phyloP scores from a whole-genome alignment of 1,140 invertebrate genomes.

The Lysiphlebus fabarum region DNA sequence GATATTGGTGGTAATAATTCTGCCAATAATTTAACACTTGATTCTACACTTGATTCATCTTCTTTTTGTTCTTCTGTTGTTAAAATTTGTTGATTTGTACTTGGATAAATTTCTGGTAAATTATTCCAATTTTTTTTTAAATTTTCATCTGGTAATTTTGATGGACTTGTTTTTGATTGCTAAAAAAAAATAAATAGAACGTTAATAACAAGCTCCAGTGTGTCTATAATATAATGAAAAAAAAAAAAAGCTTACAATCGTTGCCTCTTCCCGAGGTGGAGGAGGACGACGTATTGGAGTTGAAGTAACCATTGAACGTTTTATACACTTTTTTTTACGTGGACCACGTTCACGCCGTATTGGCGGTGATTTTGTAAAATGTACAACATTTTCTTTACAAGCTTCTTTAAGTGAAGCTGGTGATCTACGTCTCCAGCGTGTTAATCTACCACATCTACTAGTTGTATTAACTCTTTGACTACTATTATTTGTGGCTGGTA shows the following conservation, averaged over 20 bases:
- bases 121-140: conserved; percentile 54
- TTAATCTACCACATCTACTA: conserved; percentile 46
- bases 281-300: conserved; percentile 44
- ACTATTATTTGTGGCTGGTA: conserved; percentile 43
- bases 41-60: conserved; percentile 22
- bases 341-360: conserved; percentile 45
- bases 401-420: conserved; percentile 52
- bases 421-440: conserved; percentile 48
- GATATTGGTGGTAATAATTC: conserved; percentile 43
- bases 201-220: not conserved
- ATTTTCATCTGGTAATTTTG: conserved; percentile 46
- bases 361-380: conserved; percentile 49
- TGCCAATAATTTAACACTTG: conserved; percentile 35
- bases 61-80: not conserved
- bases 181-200: conserved; percentile 23
- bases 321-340: conserved; percentile 51
- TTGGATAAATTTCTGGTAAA: not conserved
- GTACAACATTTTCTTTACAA: conserved; percentile 55
- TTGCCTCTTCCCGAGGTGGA: conserved; percentile 37
- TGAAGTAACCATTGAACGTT: conserved; percentile 51
- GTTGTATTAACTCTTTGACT: conserved; percentile 43
- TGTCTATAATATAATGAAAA: no score
- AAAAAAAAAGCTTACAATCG: conserved; percentile 33
- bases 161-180: conserved; percentile 36
- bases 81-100: not conserved